Conservation (phyloP, 2,113 vertebrate genomes). For the Orientallactaga bullata region DNA sequence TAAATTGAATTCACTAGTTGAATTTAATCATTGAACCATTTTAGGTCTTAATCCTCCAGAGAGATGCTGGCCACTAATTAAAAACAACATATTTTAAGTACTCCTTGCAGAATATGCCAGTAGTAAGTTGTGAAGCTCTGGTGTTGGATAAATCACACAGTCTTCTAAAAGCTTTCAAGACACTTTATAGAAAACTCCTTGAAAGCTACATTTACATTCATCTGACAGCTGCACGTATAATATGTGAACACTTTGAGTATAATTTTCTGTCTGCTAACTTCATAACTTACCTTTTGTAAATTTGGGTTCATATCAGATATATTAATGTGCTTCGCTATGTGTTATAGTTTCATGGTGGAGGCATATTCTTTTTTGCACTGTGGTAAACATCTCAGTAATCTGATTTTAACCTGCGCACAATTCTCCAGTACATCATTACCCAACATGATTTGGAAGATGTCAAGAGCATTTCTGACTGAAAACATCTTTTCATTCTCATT, state of each 20-base stretch:
- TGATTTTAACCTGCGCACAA: conserved; percentile 2
- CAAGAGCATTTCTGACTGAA: not conserved
- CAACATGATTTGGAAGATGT: not conserved
- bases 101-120: not conserved
- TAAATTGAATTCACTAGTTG: not conserved
- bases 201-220: conserved; percentile 53
- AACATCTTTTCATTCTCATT: not conserved
- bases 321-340: conserved; percentile 29
- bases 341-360: not conserved
- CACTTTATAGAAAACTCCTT: conserved; percentile 51
- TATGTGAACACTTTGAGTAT: conserved; percentile 53
- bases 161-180: conserved; percentile 42
- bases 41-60: not conserved
- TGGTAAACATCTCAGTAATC: conserved; percentile 20
- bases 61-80: conserved; percentile 19
- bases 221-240: conserved; percentile 58
- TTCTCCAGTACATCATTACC: not conserved
- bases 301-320: conserved; percentile 36
- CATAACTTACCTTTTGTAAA: conserved; percentile 56
- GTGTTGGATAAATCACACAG: conserved; percentile 46
- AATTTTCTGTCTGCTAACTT: conserved; percentile 40
- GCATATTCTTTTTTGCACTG: not conserved
- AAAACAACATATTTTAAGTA: conserved; percentile 8
- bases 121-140: conserved; percentile 38
- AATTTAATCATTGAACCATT: conserved; percentile 47